A percentile compares a stretch with the other conserved stretches of the same genome.
Evolutionary conservation across 2,113 vertebrate species (phyloP).

Genomic region (Eurypyga helias): DNA sequence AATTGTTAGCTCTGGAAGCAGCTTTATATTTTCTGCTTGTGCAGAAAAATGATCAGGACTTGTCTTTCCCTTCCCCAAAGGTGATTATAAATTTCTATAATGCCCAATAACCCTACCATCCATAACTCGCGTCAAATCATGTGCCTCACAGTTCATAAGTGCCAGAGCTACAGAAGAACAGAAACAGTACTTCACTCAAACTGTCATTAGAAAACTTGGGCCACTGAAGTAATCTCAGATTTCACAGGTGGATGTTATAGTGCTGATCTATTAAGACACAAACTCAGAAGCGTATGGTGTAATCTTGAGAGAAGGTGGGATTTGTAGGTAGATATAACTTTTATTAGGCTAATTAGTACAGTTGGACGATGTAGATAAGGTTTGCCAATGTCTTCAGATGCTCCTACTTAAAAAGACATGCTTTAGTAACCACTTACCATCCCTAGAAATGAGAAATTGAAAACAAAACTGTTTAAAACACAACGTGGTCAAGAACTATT

Average conservation of each 20-base stretch:
- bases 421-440: background rate
- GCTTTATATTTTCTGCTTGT: background rate
- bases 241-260: background rate
- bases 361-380: background rate
- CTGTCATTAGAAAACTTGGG: background rate
- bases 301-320: background rate
- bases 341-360: background rate
- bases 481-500: background rate
- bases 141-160: background rate
- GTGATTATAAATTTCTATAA: background rate
- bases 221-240: background rate
- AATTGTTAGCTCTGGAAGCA: background rate
- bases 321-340: background rate
- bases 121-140: background rate
- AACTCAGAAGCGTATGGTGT: background rate
- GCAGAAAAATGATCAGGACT: background rate
- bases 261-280: background rate
- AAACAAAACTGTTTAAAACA: background rate
- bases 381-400: background rate
- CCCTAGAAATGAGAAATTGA: background rate
- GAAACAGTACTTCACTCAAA: background rate
- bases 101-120: background rate
- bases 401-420: background rate
- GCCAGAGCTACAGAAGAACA: background rate
- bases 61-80: background rate